A percentile compares a stretch with the other conserved stretches of the same genome.
These are phyloP conservation scores for Heterodera carotae DNA, from an alignment of 1,140 invertebrate species.

Conservation along the genomic window DNA sequence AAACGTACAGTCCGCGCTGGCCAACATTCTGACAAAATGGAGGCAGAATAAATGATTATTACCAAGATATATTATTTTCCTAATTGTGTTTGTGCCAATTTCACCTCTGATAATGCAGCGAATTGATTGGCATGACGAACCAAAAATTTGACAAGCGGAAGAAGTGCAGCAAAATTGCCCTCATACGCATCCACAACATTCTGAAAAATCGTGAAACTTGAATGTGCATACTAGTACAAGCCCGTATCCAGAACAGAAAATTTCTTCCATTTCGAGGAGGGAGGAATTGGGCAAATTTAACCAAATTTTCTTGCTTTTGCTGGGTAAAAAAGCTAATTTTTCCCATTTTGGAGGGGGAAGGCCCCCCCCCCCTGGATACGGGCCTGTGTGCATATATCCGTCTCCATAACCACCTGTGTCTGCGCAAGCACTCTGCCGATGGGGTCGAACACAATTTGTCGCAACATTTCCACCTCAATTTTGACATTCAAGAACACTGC, in stretches of 20 bases:
- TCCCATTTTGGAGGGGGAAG: too few species aligned
- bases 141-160: constrained; percentile 45
- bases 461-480: constrained; percentile 53
- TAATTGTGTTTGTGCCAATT: too few species aligned
- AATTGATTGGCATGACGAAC: constrained; percentile 46
- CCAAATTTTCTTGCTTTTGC: too few species aligned
- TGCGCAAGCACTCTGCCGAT: constrained; percentile 42
- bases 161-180: constrained; percentile 42
- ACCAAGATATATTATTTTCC: too few species aligned
- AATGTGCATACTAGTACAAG: too few species aligned
- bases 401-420: constrained; percentile 21
- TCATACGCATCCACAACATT: constrained; percentile 48
- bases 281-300: too few species aligned
- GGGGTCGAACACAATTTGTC: constrained; percentile 53
- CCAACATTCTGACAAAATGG: constrained; percentile 45
- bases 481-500: constrained; percentile 47
- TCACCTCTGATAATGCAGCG: constrained; percentile 43
- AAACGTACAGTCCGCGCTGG: constrained; percentile 31
- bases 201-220: constrained; percentile 31
- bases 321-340: too few species aligned
- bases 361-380: too few species aligned
- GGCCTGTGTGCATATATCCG: too few species aligned
- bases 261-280: too few species aligned
- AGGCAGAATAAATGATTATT: too few species aligned
- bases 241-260: too few species aligned